phyloP scores from a whole-genome alignment of 2,113 vertebrate species.

The Leptobrachium leishanense region DNA sequence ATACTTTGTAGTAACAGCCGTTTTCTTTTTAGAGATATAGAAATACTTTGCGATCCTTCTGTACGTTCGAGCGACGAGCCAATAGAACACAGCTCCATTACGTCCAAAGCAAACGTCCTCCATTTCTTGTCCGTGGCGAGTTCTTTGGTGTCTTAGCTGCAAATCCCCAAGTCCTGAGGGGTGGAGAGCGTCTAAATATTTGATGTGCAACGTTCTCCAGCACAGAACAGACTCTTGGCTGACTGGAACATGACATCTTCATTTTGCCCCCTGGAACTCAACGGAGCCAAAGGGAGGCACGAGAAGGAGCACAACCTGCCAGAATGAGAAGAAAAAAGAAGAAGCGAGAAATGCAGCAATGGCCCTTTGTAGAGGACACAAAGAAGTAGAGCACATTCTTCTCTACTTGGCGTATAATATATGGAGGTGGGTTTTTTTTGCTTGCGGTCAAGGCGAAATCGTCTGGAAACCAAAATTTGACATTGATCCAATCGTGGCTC shows the following conservation, averaged over 20 bases:
- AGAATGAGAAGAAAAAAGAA: conserved; percentile 12
- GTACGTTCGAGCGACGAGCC: not conserved
- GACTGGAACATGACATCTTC: conserved; percentile 43
- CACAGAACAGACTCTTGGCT: conserved; percentile 21
- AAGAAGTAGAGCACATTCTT: not conserved
- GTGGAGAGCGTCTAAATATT: conserved; percentile 43
- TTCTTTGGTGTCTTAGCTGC: conserved; percentile 30
- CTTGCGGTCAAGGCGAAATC: not conserved
- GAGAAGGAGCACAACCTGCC: not conserved
- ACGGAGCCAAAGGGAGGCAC: not conserved
- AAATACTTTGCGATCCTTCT: too few species aligned
- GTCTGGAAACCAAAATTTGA: not conserved
- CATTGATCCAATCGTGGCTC: not conserved
- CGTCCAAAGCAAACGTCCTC: conserved; percentile 21
- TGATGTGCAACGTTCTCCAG: conserved; percentile 22
- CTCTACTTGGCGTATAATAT: not conserved
- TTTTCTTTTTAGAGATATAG: not conserved
- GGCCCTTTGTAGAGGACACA: not conserved
- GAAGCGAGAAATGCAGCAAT: not conserved
- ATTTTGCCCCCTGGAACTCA: conserved; percentile 29
- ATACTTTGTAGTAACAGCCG: not conserved
- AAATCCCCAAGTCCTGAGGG: conserved; percentile 16
- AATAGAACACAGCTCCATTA: too few species aligned
- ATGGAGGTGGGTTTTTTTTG: too few species aligned
- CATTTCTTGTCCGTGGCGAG: not conserved